Conservation (phyloP, 2,888 invertebrate genomes). For the Drosophila cognata region DNA sequence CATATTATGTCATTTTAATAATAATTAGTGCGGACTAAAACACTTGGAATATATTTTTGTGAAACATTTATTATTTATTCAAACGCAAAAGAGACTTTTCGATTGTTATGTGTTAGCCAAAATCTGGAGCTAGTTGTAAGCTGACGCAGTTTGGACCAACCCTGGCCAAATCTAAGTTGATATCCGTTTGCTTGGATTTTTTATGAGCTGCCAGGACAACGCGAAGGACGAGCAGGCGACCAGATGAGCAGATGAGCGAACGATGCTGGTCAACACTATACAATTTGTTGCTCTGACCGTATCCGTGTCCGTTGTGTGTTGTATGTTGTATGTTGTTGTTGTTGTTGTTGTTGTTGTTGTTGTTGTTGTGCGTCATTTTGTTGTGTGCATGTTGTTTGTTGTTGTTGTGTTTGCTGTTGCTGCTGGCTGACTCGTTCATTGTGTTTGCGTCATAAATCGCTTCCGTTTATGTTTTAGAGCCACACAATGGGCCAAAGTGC, state of each 20-base stretch:
- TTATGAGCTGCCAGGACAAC: slow-evolving; percentile 68
- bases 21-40: not conserved
- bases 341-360: slow-evolving; percentile 50
- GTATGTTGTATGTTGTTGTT: slow-evolving; percentile 38
- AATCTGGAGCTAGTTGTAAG: not conserved
- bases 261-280: slow-evolving; percentile 72
- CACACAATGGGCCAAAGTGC: slow-evolving; percentile 68
- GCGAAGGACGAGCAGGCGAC: not conserved
- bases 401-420: slow-evolving; percentile 24
- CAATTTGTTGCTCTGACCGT: slow-evolving; percentile 75
- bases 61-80: not conserved
- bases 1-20: no score
- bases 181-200: slow-evolving; percentile 69
- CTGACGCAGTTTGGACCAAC: not conserved
- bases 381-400: slow-evolving; percentile 37
- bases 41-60: not conserved
- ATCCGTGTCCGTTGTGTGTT: slow-evolving; percentile 59
- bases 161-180: slow-evolving; percentile 50
- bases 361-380: slow-evolving; percentile 46
- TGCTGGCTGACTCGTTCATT: slow-evolving; percentile 70
- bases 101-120: not conserved
- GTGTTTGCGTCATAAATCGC: slow-evolving; percentile 79
- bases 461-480: slow-evolving; percentile 80
- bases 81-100: not conserved
- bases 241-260: not conserved